Evolutionary conservation across 2,113 vertebrate species (phyloP), one percentile per base, ranked within the genome.

Genomic region (Coptodon rendalli): DNA sequence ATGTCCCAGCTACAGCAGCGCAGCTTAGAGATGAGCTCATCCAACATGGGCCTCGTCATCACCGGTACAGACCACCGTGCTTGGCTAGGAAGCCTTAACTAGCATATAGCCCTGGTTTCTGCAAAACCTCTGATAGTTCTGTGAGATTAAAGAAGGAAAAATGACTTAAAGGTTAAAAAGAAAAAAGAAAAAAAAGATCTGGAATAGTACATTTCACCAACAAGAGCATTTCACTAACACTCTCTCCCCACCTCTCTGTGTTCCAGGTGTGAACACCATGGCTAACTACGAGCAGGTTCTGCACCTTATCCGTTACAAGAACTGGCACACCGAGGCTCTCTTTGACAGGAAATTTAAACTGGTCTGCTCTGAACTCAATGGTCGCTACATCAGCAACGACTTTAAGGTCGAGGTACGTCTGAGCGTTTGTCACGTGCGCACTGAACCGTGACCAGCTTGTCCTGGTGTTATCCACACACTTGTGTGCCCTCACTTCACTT

Each of bases 331-430:
- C 0, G 96, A 97, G 71, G 96, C 98, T 1, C 96, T 99, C 80
- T 99, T 99, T 1, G 98, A 99, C 95, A 97, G 99, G 31, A 99
- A 97, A 66, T 99, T 99, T 96, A 98, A 97, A 54, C 95, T 99
- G 50, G 95, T 98, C 84, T 99, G 99, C 95, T 99, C 99, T 0
- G 99, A 99, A 80, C 97, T 99, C 34, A 99, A 99, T 5, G 98
- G 99, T 0, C 99, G 99, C 90, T 99, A 99, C 8, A 96, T 98
- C 95, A 99, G 99, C 97, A 99, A 99, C 0, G 98, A 99, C 63
- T 99, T 99, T 87, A 96, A 97, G 85, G 98, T 99, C 71, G 98
- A 99, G 98, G 99, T 99, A 96, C 2, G 97, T 53, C 59, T 34
- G 76, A 78, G 22, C 56, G 3, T 45, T 27, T 13, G 11, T 89